These are phyloP conservation scores for Phylloscopus trochilus DNA, from an alignment of 2,113 vertebrate species.

Conservation along the genomic window DNA sequence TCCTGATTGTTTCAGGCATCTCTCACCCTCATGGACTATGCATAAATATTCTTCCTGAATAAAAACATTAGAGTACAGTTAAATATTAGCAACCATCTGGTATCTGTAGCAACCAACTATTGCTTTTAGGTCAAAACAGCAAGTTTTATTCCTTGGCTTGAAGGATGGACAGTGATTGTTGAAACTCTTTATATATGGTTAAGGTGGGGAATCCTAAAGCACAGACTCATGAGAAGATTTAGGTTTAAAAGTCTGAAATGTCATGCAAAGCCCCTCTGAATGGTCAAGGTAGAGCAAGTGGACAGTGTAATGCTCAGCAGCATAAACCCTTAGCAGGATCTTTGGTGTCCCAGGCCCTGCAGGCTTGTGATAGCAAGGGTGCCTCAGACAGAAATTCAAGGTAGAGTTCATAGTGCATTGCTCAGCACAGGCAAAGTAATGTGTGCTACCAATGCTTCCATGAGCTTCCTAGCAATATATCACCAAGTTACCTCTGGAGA, in stretches of 20 bases:
- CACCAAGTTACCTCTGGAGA: neutral
- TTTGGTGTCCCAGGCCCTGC: neutral
- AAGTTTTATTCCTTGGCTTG: neutral
- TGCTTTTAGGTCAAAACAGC: neutral
- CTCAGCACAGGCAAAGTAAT: neutral
- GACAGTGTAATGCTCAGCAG: neutral
- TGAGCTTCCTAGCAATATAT: neutral
- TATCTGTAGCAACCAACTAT: neutral
- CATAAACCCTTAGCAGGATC: neutral
- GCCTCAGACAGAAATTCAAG: neutral
- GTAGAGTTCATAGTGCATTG: neutral
- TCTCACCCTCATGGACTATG: neutral
- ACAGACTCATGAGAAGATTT: neutral
- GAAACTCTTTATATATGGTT: neutral
- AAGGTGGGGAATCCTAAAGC: neutral
- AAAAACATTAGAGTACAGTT: neutral
- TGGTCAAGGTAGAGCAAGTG: neutral
- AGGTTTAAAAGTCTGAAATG: neutral
- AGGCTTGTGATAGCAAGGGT: neutral
- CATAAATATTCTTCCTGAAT: neutral
- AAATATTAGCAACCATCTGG: neutral
- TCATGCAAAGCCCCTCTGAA: neutral
- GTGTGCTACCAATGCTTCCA: fast-evolving
- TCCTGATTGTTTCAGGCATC: neutral
- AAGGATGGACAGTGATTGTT: neutral